Percentiles rank a stretch among this genome's conserved stretches.
Evolutionary conservation across 2,113 vertebrate species (phyloP).

Genomic region (Halichoeres trimaculatus): DNA sequence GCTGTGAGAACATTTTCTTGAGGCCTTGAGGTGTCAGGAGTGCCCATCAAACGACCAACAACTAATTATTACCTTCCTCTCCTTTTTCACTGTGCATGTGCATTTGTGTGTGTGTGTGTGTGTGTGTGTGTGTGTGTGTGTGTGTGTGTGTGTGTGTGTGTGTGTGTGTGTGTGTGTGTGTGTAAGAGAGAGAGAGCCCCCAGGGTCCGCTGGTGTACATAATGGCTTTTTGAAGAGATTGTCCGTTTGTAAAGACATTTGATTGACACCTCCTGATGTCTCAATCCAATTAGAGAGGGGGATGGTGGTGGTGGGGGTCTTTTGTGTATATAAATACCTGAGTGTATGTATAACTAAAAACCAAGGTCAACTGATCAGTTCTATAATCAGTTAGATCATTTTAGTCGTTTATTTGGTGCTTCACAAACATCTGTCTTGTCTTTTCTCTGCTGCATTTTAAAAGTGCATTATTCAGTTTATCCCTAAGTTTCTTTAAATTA

Average conservation of each 20-base stretch:
- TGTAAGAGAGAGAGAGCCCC: too few relatives aligned
- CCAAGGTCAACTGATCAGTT: too few relatives aligned
- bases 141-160: not conserved
- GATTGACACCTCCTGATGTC: conserved; percentile 79
- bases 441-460: too few relatives aligned
- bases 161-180: too few relatives aligned
- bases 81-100: conserved; percentile 48
- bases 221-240: conserved; percentile 77
- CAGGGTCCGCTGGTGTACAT: conserved; percentile 68
- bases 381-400: too few relatives aligned
- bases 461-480: too few relatives aligned
- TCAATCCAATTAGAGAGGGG: conserved; percentile 72
- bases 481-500: too few relatives aligned
- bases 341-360: too few relatives aligned
- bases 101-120: conserved; percentile 1
- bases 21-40: conserved; percentile 70
- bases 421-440: too few relatives aligned
- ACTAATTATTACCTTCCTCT: conserved; percentile 76
- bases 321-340: too few relatives aligned
- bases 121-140: not conserved
- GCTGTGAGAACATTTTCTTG: conserved; percentile 72
- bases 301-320: too few relatives aligned
- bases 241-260: conserved; percentile 75
- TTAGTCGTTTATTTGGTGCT: too few relatives aligned
- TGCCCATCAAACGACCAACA: conserved; percentile 71